Evolutionary conservation across 2,113 vertebrate species (phyloP), one percentile per base, ranked within the genome.

Genomic region (Murina feae): DNA sequence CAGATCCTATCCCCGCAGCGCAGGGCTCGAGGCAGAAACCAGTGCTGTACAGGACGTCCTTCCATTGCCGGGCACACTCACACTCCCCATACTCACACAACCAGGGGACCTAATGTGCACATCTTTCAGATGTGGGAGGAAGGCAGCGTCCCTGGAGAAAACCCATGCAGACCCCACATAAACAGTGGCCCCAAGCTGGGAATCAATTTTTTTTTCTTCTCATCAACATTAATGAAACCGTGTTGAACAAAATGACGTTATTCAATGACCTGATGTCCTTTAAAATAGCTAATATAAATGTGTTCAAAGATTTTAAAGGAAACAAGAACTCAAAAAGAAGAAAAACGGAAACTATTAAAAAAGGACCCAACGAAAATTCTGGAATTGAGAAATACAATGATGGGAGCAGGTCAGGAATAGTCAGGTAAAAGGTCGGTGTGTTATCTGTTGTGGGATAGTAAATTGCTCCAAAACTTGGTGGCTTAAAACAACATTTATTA

Each of bases 341-440:
- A 91, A 69, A 94, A 89, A 37, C 85, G 14, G 37, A 89, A 91
- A 82, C 49, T 78, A 63, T 68, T 87, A 20, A 42, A 88, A 90
- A 91, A 72, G 51, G 93, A 86, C 20, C 84, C 85, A 91, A 60
- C 90, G 71, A 84, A 96, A 95, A 84, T 89, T 91, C 35, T 79
- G 55, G 60, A 92, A 35, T 69, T 89, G 39, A 86, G 69, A 51
- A 76, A 55, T 89, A 69, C 11, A 82, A 32, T 71, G 42, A 75
- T 92, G 39, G 44, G 23, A 53, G 4, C 35, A 95, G 44, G 65
- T 85, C 42, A 85, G 47, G 18, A 60, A 93, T 37, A 89, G n/a
- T 30, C 37, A 8, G 42, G 44, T 51, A 53, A 86, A 83, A 94
- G 39, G 30, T 65, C 30, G n/a, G 2, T 28, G 21, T 74, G 10